A percentile compares a stretch with the other conserved stretches of the same genome.
Conservation (phyloP, 2,888 invertebrate species). For the Cataglyphis albicans region DNA sequence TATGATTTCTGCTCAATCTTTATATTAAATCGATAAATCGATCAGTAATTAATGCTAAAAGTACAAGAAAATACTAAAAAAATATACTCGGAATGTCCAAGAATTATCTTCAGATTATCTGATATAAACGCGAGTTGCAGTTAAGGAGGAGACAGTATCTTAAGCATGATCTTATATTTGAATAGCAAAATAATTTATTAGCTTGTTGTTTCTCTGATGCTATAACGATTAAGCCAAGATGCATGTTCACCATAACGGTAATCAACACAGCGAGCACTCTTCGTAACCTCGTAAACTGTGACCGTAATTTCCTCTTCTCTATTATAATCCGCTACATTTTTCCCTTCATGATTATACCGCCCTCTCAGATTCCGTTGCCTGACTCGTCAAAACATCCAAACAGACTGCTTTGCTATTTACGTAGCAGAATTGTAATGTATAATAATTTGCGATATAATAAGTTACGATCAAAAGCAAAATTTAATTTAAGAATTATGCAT, state of each 20-base stretch:
- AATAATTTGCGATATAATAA: neutral
- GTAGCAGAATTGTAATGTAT: neutral
- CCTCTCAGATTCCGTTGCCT: conserved; percentile 33
- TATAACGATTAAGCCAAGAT: conserved; percentile 40
- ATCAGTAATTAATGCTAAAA: neutral
- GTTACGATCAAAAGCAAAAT: neutral
- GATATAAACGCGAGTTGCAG: neutral
- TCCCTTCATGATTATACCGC: neutral
- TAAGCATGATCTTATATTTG: neutral
- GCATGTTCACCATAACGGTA: conserved; percentile 67
- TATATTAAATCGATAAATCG: neutral
- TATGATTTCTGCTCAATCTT: neutral
- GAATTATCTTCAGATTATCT: neutral
- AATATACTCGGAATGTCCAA: neutral
- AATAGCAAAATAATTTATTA: conserved; percentile 9
- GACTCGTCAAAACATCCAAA: conserved; percentile 36
- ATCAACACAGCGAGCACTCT: conserved; percentile 57
- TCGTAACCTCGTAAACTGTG: conserved; percentile 74
- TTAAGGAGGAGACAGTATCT: neutral
- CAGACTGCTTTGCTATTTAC: conserved; percentile 14
- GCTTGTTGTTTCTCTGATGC: conserved; percentile 50
- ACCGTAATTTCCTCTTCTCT: conserved; percentile 67
- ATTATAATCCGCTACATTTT: conserved; percentile 59
- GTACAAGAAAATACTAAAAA: neutral
- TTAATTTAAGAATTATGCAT: neutral